Conservation (phyloP, 2,888 invertebrate species). For the Epirrhoe alternata region DNA sequence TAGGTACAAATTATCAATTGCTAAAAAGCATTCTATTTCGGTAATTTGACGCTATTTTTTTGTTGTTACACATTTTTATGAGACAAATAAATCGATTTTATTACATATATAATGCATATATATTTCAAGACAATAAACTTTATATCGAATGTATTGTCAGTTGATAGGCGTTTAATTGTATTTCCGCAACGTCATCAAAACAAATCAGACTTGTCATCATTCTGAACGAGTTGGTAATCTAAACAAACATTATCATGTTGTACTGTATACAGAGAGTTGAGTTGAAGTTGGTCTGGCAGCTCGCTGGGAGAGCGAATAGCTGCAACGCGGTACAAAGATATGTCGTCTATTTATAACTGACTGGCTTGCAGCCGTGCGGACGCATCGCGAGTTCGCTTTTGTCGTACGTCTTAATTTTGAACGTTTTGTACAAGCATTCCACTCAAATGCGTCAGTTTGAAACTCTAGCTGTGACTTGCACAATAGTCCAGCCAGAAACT, state of each 20-base stretch:
- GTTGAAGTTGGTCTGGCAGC: slow-evolving; percentile 66
- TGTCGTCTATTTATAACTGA: slow-evolving; percentile 80
- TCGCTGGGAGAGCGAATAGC: slow-evolving; percentile 75
- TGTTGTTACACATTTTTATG: no score
- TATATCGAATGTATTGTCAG: background rate
- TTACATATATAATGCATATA: no score
- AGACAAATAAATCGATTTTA: no score
- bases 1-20: no score
- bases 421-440: slow-evolving; percentile 55
- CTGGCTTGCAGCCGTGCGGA: slow-evolving; percentile 70
- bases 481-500: slow-evolving; percentile 37
- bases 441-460: slow-evolving; percentile 42
- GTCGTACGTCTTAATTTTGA: slow-evolving; percentile 68
- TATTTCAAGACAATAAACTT: background rate
- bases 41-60: no score
- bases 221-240: slow-evolving; percentile 57
- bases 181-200: slow-evolving; percentile 37
- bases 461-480: slow-evolving; percentile 44
- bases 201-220: slow-evolving; percentile 47
- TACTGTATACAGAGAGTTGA: slow-evolving; percentile 43
- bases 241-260: slow-evolving; percentile 60
- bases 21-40: no score
- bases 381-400: slow-evolving; percentile 66
- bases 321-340: slow-evolving; percentile 73
- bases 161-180: slow-evolving; percentile 6